A percentile compares a stretch with the other conserved stretches of the same genome.
Evolutionary conservation across 1,140 invertebrate genomes (phyloP).

Genomic region (Lepidostoma basale): DNA sequence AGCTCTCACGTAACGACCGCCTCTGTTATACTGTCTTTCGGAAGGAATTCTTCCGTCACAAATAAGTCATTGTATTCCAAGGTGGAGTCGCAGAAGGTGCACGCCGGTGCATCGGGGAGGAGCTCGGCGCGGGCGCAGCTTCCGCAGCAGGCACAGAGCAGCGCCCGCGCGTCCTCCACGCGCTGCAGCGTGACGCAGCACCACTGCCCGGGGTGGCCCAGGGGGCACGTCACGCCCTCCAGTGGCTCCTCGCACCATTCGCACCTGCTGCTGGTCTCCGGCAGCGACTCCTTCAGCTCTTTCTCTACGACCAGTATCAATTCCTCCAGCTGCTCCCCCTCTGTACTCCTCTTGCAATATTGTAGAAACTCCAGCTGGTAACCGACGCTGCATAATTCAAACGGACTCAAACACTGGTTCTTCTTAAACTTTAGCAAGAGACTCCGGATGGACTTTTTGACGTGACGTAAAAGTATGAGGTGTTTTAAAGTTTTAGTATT

Average conservation of each 20-base stretch:
- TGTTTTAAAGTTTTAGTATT: background rate
- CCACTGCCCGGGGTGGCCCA: conserved; percentile 12
- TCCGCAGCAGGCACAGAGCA: conserved; percentile 5
- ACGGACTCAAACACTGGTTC: conserved; percentile 3
- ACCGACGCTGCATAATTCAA: background rate
- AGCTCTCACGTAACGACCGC: too few relatives aligned
- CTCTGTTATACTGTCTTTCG: too few relatives aligned
- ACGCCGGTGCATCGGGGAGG: background rate
- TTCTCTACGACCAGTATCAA: background rate
- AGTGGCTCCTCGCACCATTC: conserved; percentile 25
- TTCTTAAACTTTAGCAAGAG: background rate
- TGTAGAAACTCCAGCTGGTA: conserved; percentile 2
- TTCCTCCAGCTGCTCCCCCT: background rate
- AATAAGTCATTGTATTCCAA: background rate
- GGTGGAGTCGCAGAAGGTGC: conserved; percentile 21
- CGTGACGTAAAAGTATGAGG: background rate
- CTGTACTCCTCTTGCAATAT: background rate
- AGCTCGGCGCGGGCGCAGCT: background rate
- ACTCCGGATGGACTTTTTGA: background rate
- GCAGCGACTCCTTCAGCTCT: background rate
- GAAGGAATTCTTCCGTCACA: too few relatives aligned
- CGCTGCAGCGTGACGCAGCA: conserved; percentile 20
- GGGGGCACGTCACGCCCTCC: background rate
- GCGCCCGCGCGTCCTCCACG: background rate
- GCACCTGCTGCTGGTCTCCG: background rate